Evolutionary conservation across 2,113 vertebrate genomes (phyloP).

Genomic region (Sialia sialis): DNA sequence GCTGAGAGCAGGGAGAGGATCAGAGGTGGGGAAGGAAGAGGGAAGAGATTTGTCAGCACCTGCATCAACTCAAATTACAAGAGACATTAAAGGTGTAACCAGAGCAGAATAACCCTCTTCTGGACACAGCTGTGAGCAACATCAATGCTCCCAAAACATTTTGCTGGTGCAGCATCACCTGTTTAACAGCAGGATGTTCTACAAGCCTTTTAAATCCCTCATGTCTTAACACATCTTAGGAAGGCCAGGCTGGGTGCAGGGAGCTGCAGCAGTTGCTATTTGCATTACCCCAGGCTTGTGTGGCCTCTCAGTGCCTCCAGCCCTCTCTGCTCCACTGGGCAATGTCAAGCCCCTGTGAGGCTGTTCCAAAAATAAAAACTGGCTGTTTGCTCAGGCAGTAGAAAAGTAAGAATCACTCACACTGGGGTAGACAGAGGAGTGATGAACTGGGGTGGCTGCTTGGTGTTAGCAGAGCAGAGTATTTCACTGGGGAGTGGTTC

Average conservation of each 20-base stretch:
- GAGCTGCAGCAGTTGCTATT: background rate
- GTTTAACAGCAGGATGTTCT: background rate
- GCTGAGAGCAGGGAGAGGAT: background rate
- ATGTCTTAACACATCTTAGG: background rate
- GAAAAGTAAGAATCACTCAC: background rate
- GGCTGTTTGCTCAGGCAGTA: background rate
- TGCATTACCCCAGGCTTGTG: background rate
- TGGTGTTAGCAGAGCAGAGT: background rate
- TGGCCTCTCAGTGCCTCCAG: background rate
- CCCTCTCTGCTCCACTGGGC: accelerated
- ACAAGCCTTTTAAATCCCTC: background rate
- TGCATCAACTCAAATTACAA: background rate
- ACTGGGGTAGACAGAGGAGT: background rate
- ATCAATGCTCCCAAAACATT: background rate
- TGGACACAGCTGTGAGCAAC: background rate
- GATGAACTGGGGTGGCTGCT: background rate
- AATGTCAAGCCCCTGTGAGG: accelerated
- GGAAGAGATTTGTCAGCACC: background rate
- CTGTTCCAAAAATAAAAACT: background rate
- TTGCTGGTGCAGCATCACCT: background rate
- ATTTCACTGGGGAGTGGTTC: background rate
- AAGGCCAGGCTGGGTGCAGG: background rate
- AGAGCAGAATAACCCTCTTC: background rate
- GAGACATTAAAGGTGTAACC: background rate
- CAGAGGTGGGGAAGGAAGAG: background rate